Percentiles rank a stretch among this genome's conserved stretches.
phyloP scores from a whole-genome alignment of 2,797 vertebrate genomes.

The Cyprinodon diabolis region DNA sequence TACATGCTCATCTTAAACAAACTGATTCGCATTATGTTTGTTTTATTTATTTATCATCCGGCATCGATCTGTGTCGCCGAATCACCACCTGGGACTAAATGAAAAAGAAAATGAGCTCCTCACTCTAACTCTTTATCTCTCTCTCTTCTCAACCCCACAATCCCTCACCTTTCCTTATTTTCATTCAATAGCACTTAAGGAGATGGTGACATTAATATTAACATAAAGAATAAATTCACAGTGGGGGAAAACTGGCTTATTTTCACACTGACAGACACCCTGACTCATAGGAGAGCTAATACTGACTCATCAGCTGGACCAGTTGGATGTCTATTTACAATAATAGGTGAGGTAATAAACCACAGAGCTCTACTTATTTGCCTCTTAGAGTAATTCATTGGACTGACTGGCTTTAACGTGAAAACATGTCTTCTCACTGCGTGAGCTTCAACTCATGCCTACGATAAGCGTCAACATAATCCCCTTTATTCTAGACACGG shows the following conservation, averaged over 20 bases:
- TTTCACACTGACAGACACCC: not conserved
- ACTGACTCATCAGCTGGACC: slow-evolving; percentile 34
- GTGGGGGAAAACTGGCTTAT: slow-evolving; percentile 16
- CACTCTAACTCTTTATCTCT: slow-evolving; percentile 48
- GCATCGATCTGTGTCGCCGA: slow-evolving; percentile 57
- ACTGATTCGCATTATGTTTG: slow-evolving; percentile 57
- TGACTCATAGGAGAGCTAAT: slow-evolving; percentile 9
- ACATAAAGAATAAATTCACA: slow-evolving; percentile 36
- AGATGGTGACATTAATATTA: slow-evolving; percentile 56
- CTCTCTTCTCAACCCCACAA: slow-evolving; percentile 16
- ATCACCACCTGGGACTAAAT: slow-evolving; percentile 63
- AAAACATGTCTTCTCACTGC: slow-evolving; percentile 32
- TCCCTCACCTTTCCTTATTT: slow-evolving; percentile 35
- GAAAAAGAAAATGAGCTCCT: slow-evolving; percentile 66
- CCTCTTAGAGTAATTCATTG: slow-evolving; percentile 34
- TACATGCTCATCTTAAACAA: slow-evolving; percentile 66
- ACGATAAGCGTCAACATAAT: slow-evolving; percentile 64
- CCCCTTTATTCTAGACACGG: slow-evolving; percentile 59
- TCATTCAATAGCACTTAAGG: slow-evolving; percentile 57
- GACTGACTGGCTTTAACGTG: slow-evolving; percentile 49
- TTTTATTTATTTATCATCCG: slow-evolving; percentile 62
- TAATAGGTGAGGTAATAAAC: slow-evolving; percentile 51
- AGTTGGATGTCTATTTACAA: slow-evolving; percentile 50
- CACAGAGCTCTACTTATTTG: slow-evolving; percentile 34
- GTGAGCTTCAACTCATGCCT: slow-evolving; percentile 52